Evolutionary conservation across 2,888 invertebrate genomes (phyloP).

Genomic region (Clusia tigrina): DNA sequence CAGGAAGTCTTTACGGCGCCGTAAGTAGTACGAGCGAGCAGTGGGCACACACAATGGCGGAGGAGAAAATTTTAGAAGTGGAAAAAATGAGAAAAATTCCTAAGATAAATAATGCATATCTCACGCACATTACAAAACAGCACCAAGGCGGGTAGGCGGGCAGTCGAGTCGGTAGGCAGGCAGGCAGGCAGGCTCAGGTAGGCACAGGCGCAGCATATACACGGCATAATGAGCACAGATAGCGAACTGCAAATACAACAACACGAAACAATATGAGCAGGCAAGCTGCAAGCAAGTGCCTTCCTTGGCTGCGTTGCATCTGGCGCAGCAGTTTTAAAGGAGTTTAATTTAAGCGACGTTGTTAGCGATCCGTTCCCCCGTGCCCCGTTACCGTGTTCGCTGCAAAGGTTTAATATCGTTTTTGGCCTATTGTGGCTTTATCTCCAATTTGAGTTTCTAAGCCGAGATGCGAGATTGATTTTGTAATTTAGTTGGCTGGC

Average conservation of each 20-base stretch:
- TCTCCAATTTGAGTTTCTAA: slow-evolving; percentile 19
- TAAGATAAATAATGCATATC: slow-evolving; percentile 63
- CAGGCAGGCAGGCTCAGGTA: too few species aligned
- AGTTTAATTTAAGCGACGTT: slow-evolving; percentile 31
- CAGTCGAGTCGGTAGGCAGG: slow-evolving; percentile 13
- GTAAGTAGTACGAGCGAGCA: too few species aligned
- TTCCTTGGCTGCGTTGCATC: slow-evolving; percentile 31
- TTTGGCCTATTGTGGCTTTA: slow-evolving; percentile 13
- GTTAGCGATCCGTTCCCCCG: slow-evolving; percentile 21
- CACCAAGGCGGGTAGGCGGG: slow-evolving; percentile 25
- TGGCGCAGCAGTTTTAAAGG: slow-evolving; percentile 1
- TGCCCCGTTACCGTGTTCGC: neutral
- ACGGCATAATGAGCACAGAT: slow-evolving; percentile 6
- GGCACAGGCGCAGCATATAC: too few species aligned
- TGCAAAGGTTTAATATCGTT: slow-evolving; percentile 2
- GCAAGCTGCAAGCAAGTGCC: slow-evolving; percentile 21
- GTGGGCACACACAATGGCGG: slow-evolving; percentile 30
- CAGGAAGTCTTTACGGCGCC: too few species aligned
- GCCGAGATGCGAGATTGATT: slow-evolving; percentile 2
- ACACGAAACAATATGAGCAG: slow-evolving; percentile 3
- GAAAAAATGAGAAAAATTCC: slow-evolving; percentile 43
- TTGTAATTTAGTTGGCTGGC: slow-evolving; percentile 20
- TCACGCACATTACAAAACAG: slow-evolving; percentile 51
- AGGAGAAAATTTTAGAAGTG: slow-evolving; percentile 27
- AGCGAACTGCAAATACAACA: neutral